Base-by-base conservation (phyloP, 2,113 vertebrate species). In the Cephalopterus ornatus region DNA sequence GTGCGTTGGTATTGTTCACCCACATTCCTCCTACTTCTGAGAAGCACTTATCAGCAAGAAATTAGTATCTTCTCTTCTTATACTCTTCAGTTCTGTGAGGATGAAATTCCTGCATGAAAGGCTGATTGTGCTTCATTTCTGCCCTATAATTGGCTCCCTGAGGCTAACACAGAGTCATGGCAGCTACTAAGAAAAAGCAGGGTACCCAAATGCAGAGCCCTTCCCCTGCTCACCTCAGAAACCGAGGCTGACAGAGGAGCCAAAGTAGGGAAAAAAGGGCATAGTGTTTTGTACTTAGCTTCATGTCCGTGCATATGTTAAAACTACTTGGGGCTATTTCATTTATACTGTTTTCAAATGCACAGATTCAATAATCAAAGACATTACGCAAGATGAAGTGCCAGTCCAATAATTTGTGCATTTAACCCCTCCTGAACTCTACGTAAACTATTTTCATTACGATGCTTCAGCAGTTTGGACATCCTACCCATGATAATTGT, bases 101-200 rank as follows among this genome's bases (percentile, higher is more conserved):
- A 73, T 73, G 87, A 67, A 78, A 94, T 85, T 72, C 65, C 81
- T 83, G 83, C 82, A 27, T 47, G 75, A 92, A 89, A 82, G 85
- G 74, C 62, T 61, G 78, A 88, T 77, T 0, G 5, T 63, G 78
- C 89, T 96, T 95, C 73, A 93, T 73, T 93, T 85, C 89, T 94
- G 81, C 74, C 92, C 58, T 58, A 1, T 85, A 96, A 93, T 44
- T 95, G 94, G 89, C 85, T 96, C 94, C 93, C 88, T 63, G 71
- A 95, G 89, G 89, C 90, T 85, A 85, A 76, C 1, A 11, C 11
- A 82, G 21, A 39, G n/a, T 79, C 59, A 56, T 3, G 1, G 75
- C 39, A 71, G 70, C 49, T 80, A 79, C 81, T 90, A 89, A 83
- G 93, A 9, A 44, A 55, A 78, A 84, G 27, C 24, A 23, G 62